Percentiles rank a stretch among this genome's conserved stretches.
These are phyloP conservation scores for Lepidothrix coronata DNA, from an alignment of 2,113 vertebrate species.

Conservation along the genomic window DNA sequence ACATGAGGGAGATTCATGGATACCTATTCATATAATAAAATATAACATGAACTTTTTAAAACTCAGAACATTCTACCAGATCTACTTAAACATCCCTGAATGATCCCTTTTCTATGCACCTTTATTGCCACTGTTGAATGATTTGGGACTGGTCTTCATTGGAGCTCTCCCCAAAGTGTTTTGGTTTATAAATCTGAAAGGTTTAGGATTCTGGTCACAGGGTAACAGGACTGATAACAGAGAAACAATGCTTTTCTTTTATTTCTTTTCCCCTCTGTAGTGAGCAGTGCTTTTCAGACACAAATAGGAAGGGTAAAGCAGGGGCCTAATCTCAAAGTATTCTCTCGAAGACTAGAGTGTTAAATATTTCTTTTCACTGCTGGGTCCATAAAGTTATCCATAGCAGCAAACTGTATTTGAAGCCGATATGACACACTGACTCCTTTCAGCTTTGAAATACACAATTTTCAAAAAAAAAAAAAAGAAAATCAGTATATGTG, in stretches of 20 bases:
- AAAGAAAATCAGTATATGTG: not conserved
- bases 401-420: not conserved
- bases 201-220: not conserved
- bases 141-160: not conserved
- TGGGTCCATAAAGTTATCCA: not conserved
- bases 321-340: not conserved
- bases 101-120: not conserved
- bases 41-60: not conserved
- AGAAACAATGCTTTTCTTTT: not conserved
- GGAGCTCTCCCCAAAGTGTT: not conserved
- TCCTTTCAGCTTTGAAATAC: not conserved
- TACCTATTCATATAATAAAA: conserved; percentile 1
- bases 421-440: not conserved
- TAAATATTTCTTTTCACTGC: not conserved
- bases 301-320: not conserved
- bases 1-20: not conserved
- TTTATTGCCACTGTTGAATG: not conserved
- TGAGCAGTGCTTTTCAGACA: not conserved
- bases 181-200: not conserved
- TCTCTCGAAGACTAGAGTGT: not conserved
- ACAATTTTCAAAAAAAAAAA: not conserved
- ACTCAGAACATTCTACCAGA: not conserved
- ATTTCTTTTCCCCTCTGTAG: fast-evolving
- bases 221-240: not conserved
- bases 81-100: not conserved